Conservation (phyloP, 2,888 invertebrate species). For the Ischnus inquisitorius region DNA sequence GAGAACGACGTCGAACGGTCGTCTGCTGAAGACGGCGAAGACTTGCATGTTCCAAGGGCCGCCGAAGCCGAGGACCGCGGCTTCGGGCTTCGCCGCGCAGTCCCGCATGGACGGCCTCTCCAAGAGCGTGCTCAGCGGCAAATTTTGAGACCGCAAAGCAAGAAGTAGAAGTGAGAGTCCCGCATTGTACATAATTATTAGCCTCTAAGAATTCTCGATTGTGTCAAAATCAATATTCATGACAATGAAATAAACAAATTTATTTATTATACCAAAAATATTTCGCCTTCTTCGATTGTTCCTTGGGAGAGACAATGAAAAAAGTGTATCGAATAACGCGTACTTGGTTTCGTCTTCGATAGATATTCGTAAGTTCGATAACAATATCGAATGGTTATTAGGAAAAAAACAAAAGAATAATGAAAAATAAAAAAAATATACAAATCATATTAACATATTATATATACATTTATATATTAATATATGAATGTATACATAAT, state of each 20-base stretch:
- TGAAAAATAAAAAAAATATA: too few relatives aligned
- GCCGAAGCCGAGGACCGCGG: slow-evolving; percentile 80
- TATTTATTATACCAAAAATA: slow-evolving; percentile 75
- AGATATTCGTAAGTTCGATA: too few relatives aligned
- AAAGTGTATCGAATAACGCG: too few relatives aligned
- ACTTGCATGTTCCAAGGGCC: slow-evolving; percentile 82
- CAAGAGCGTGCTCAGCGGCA: slow-evolving; percentile 69
- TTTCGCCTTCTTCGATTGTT: neutral
- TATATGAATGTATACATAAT: too few relatives aligned
- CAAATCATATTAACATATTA: too few relatives aligned
- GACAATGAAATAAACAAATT: slow-evolving; percentile 73
- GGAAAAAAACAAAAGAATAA: too few relatives aligned
- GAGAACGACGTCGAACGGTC: slow-evolving; percentile 86
- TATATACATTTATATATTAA: too few relatives aligned
- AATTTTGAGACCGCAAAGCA: slow-evolving; percentile 51
- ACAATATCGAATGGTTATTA: too few relatives aligned
- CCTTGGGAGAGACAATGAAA: neutral
- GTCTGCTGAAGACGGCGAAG: slow-evolving; percentile 79
- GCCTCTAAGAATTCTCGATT: slow-evolving; percentile 62
- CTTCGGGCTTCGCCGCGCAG: slow-evolving; percentile 71
- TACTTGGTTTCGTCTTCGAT: too few relatives aligned
- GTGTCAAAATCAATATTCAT: slow-evolving; percentile 57
- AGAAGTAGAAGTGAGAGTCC: slow-evolving; percentile 3
- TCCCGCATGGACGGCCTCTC: slow-evolving; percentile 75
- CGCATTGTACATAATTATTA: slow-evolving; percentile 74